Conservation (phyloP, 2,888 invertebrate species). For the Eupeodes latifasciatus region DNA sequence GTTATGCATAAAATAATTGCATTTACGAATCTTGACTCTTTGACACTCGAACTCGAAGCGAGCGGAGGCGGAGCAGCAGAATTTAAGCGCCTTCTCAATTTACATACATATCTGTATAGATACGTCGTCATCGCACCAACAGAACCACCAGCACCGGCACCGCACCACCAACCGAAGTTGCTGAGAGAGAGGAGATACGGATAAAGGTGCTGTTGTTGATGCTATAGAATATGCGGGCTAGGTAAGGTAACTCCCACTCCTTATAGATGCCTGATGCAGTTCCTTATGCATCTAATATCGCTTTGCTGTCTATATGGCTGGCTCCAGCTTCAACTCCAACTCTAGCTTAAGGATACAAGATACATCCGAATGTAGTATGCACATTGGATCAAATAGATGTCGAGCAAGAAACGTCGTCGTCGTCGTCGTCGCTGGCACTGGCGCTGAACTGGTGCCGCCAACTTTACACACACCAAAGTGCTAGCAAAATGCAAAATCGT, state of each 20-base stretch:
- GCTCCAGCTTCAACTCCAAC: constrained; percentile 32
- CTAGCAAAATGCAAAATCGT: constrained; percentile 81
- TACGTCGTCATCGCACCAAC: neutral
- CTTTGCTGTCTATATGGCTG: constrained; percentile 35
- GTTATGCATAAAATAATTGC: constrained; percentile 76
- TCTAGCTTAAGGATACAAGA: constrained; percentile 57
- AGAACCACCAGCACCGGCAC: neutral
- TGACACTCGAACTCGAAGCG: constrained; percentile 70
- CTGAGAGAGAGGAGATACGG: neutral
- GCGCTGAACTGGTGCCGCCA: constrained; percentile 22
- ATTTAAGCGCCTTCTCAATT: constrained; percentile 75
- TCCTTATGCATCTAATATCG: constrained; percentile 44
- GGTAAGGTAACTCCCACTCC: constrained; percentile 65
- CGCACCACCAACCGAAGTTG: too few species aligned
- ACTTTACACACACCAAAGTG: constrained; percentile 62
- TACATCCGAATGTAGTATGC: constrained; percentile 55
- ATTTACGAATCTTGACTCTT: constrained; percentile 73
- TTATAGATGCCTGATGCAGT: neutral
- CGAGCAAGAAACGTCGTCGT: constrained; percentile 67
- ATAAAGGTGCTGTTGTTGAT: constrained; percentile 9
- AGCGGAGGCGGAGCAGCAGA: constrained; percentile 72
- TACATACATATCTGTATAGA: constrained; percentile 48
- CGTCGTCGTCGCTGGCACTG: constrained; percentile 13
- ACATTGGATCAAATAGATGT: constrained; percentile 75
- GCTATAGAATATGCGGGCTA: neutral